These are phyloP conservation scores for Labrus mixtus DNA, from an alignment of 2,113 vertebrate species.

Conservation along the genomic window DNA sequence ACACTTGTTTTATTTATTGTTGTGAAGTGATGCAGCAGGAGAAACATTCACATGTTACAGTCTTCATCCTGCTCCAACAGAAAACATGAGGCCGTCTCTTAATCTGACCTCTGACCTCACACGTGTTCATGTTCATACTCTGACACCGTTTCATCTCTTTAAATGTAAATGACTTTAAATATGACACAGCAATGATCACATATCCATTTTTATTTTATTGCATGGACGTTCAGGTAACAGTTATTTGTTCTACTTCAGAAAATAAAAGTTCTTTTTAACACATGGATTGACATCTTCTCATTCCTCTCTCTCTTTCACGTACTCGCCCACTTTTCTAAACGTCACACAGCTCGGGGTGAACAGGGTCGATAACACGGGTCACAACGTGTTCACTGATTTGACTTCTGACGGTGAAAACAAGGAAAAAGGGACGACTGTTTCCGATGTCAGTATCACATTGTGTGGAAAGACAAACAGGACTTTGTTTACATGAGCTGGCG, in stretches of 20 bases:
- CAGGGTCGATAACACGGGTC: no score
- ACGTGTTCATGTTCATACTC: no score
- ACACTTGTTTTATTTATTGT: background rate
- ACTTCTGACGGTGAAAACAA: no score
- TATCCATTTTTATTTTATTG: constrained; percentile 43
- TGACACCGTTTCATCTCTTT: background rate
- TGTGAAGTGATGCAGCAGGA: background rate
- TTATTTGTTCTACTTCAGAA: constrained; percentile 15
- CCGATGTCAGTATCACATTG: background rate
- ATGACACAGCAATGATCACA: background rate
- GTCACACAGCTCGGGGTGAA: constrained; percentile 1
- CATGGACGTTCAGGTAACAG: constrained; percentile 16
- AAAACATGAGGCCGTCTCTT: no score
- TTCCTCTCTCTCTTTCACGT: background rate
- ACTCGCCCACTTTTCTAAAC: background rate
- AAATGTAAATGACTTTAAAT: background rate
- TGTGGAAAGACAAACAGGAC: background rate
- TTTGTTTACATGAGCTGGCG: constrained; percentile 8
- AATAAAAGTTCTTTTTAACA: constrained; percentile 32
- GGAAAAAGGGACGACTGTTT: background rate
- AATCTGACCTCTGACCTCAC: no score
- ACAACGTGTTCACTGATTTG: background rate
- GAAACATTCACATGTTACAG: no score
- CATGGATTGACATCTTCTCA: background rate
- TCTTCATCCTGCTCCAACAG: no score